Percentiles rank a stretch among this genome's conserved stretches.
phyloP scores from a whole-genome alignment of 2,888 invertebrate genomes.

The Mechanitis mazaeus region DNA sequence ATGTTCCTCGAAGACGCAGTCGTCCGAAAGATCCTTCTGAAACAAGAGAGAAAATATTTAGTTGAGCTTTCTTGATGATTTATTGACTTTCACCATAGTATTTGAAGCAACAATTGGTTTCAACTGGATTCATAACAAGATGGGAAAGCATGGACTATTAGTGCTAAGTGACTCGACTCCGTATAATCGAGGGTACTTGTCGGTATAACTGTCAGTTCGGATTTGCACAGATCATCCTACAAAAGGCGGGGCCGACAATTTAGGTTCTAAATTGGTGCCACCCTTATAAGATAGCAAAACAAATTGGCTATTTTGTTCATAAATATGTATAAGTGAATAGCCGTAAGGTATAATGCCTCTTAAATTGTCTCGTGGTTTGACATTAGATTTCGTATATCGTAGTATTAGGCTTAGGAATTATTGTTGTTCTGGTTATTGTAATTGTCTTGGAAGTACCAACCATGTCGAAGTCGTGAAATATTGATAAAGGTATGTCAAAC shows the following conservation, averaged over 20 bases:
- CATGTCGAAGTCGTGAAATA: slow-evolving; percentile 29
- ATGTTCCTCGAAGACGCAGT: slow-evolving; percentile 91
- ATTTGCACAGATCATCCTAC: slow-evolving; percentile 32
- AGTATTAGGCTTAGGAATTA: slow-evolving; percentile 37
- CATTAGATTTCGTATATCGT: slow-evolving; percentile 27
- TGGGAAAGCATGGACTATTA: slow-evolving; percentile 26
- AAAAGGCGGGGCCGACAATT: slow-evolving; percentile 42
- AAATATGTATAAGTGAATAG: slow-evolving; percentile 61
- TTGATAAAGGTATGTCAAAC: slow-evolving; percentile 26
- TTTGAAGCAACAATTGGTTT: slow-evolving; percentile 8
- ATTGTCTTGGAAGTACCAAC: slow-evolving; percentile 50
- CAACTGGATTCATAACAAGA: slow-evolving; percentile 19
- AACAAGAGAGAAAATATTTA: slow-evolving; percentile 67
- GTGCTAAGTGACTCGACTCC: slow-evolving; percentile 17
- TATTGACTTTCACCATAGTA: neutral
- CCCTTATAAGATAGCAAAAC: slow-evolving; percentile 43
- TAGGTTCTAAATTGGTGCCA: slow-evolving; percentile 47
- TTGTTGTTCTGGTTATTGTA: slow-evolving; percentile 45
- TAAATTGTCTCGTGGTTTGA: slow-evolving; percentile 57
- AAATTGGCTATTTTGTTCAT: slow-evolving; percentile 58
- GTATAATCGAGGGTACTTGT: slow-evolving; percentile 19
- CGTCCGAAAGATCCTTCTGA: slow-evolving; percentile 89
- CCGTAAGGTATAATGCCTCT: slow-evolving; percentile 55
- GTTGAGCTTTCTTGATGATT: neutral
- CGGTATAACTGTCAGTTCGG: slow-evolving; percentile 28